Evolutionary conservation across 2,797 vertebrate species (phyloP).

Genomic region (Danio kyathit): DNA sequence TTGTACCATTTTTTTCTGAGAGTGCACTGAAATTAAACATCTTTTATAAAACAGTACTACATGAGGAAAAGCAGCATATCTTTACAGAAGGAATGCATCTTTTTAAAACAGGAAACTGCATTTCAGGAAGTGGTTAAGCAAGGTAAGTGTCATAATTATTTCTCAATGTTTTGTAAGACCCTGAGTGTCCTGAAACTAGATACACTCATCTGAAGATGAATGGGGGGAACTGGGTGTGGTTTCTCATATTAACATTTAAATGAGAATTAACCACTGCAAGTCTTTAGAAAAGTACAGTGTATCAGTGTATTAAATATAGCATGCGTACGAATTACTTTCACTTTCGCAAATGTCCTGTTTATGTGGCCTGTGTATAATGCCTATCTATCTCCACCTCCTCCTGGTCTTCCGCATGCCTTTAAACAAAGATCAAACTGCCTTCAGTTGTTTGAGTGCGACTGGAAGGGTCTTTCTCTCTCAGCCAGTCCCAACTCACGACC

Average conservation of each 20-base stretch:
- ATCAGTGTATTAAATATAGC: neutral
- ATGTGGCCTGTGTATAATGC: conserved; percentile 13
- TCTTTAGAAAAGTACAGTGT: neutral
- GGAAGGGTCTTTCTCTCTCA: conserved; percentile 28
- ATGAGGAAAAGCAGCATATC: neutral
- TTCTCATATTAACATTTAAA: conserved; percentile 17
- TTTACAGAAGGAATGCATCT: neutral
- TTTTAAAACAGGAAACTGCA: neutral
- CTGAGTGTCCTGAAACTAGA: conserved; percentile 17
- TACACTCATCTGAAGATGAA: neutral
- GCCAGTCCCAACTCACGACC: neutral
- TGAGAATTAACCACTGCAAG: neutral
- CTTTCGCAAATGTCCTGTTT: neutral
- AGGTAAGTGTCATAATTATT: neutral
- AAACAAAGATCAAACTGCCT: conserved; percentile 2
- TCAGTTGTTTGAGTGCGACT: conserved; percentile 31
- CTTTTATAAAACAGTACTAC: neutral
- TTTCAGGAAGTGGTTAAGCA: conserved; percentile 17
- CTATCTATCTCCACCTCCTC: neutral
- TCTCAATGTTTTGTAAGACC: conserved; percentile 7
- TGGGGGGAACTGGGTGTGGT: neutral
- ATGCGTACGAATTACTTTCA: neutral
- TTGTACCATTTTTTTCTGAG: too few species aligned
- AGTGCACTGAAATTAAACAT: too few species aligned
- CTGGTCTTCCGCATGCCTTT: conserved; percentile 33